Evolutionary conservation across 2,888 invertebrate genomes (phyloP), one percentile per base, ranked within the genome.

Genomic region (Deroplatys truncata): DNA sequence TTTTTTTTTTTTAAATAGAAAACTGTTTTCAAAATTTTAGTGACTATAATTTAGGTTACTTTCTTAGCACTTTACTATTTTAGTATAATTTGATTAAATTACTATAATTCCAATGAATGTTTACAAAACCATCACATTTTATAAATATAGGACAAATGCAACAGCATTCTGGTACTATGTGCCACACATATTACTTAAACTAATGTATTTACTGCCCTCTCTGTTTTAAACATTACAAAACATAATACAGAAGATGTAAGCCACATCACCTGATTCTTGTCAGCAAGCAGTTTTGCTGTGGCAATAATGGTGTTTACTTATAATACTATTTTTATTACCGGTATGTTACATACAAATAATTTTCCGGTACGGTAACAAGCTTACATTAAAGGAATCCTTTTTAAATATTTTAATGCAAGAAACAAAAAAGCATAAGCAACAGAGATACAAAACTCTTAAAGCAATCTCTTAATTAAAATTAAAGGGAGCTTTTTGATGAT

Each of bases 11-110:
- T 43, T 43, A 43, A 35, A 82, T 87, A 87, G 82, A 89, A 90
- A 89, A 88, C 49, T 86, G 89, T 29, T 82, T 88, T 89, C 88
- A 89, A 89, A 90, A 90, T 85, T 90, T 90, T 90, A 88, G 28
- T 86, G 35, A 29, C 16, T 84, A 88, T 43, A 28, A 84, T 89
- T 89, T 85, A 90, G 28, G n/a, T 83, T 82, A 82, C 25, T 16
- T 35, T 83, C 82, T 87, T 87, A 72, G n/a, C 9, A 13, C 43
- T 72, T 72, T 72, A 72, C 56, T 72, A 72, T 72, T 16, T 72
- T 20, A 72, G 20, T 72, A 72, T 86, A 86, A 29, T 43, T 86
- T 86, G 86, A 28, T 49, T 86, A 86, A 20, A 20, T 43, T 28
- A 56, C 31, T 86, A 35, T 82, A 87, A 82, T 87, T n/a, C 28